Conservation (phyloP, 2,797 vertebrate genomes). For the Pterois miles region DNA sequence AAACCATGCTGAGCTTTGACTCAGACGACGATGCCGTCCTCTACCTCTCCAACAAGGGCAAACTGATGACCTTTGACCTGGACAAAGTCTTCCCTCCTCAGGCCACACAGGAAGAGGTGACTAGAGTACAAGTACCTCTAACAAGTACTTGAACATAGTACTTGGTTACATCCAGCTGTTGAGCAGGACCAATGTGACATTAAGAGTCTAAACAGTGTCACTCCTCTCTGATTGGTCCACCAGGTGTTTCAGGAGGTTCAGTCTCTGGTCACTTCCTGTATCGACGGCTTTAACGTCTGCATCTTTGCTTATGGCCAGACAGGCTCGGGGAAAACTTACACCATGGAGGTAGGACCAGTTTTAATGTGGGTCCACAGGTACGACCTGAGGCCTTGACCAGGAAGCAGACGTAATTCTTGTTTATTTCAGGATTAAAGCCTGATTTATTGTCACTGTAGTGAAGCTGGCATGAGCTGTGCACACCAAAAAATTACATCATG, state of each 20-base stretch:
- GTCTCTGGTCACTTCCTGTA: constrained; percentile 94
- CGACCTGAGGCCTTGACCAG: too few relatives aligned
- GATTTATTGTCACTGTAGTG: too few relatives aligned
- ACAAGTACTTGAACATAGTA: too few relatives aligned
- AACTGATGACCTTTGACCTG: constrained; percentile 91
- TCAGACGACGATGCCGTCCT: constrained; percentile 89
- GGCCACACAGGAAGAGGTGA: constrained; percentile 89
- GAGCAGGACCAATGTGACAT: not conserved
- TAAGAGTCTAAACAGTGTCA: not conserved
- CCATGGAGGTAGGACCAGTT: constrained; percentile 89
- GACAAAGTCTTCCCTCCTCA: constrained; percentile 92
- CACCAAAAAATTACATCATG: too few relatives aligned
- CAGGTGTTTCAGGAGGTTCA: constrained; percentile 97
- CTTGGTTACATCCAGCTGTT: too few relatives aligned
- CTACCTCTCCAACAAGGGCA: constrained; percentile 91
- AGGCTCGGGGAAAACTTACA: constrained; percentile 96
- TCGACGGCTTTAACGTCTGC: constrained; percentile 95
- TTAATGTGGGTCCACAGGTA: too few relatives aligned
- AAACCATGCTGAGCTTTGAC: constrained; percentile 89
- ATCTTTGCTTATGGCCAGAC: constrained; percentile 98
- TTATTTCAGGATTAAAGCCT: too few relatives aligned
- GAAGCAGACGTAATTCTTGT: too few relatives aligned
- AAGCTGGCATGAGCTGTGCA: too few relatives aligned
- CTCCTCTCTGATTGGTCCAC: constrained; percentile 27
- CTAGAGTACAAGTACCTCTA: too few relatives aligned